Evolutionary conservation across 2,113 vertebrate genomes (phyloP).

Genomic region (Myotis yumanensis): DNA sequence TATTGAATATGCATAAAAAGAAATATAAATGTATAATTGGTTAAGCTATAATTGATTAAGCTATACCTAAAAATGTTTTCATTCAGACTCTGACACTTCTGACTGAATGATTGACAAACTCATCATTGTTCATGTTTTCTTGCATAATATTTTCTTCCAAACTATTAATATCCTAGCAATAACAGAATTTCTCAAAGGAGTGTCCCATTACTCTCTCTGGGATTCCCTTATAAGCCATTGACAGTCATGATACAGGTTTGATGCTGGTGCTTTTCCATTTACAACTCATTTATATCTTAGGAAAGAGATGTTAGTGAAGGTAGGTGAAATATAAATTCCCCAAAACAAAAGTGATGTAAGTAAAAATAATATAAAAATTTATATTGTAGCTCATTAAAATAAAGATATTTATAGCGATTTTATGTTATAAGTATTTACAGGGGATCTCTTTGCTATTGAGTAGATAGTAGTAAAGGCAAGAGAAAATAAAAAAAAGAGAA

Average conservation of each 20-base stretch:
- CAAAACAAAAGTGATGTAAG: neutral
- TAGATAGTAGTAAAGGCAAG: neutral
- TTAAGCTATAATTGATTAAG: neutral
- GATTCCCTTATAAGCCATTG: neutral
- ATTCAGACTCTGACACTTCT: neutral
- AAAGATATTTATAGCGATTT: neutral
- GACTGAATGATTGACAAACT: neutral
- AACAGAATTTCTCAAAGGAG: neutral
- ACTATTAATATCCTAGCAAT: neutral
- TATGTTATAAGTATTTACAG: neutral
- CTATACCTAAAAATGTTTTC: neutral
- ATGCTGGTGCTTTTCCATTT: neutral
- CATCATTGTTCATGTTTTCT: neutral
- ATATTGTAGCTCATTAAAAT: neutral
- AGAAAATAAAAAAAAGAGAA: neutral
- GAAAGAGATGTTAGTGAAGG: neutral
- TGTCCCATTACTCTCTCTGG: rapidly evolving
- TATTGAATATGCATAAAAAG: neutral
- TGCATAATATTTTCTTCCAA: neutral
- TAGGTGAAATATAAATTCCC: neutral
- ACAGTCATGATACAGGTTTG: neutral
- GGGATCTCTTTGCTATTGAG: neutral
- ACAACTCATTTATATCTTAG: neutral
- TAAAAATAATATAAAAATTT: neutral
- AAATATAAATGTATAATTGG: neutral